Conservation (phyloP, 1,140 invertebrate genomes). For the Sesamia nonagrioides region DNA sequence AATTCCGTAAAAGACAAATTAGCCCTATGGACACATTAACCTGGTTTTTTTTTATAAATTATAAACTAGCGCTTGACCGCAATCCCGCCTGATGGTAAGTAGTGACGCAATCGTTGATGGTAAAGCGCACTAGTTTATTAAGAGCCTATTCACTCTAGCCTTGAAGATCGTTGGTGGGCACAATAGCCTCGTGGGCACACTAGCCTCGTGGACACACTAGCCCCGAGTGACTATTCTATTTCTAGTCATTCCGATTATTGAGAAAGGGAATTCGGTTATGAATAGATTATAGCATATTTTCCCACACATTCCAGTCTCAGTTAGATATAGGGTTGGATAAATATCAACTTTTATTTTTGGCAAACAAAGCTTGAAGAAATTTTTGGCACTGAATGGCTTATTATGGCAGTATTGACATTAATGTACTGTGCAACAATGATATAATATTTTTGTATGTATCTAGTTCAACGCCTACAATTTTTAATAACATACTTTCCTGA, state of each 20-base stretch:
- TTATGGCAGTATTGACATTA: constrained; percentile 5
- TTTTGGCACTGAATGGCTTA: constrained; percentile 16
- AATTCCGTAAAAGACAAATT: no score
- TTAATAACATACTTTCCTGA: not conserved
- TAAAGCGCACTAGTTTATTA: no score
- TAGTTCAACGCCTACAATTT: constrained; percentile 9
- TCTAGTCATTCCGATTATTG: not conserved
- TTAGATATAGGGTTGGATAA: constrained; percentile 24
- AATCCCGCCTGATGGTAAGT: no score
- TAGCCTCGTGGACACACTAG: not conserved
- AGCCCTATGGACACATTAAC: no score
- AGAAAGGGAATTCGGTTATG: not conserved
- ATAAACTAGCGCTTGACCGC: no score
- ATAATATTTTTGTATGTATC: not conserved
- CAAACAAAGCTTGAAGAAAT: constrained; percentile 8
- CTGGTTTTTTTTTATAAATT: no score
- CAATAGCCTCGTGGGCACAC: no score
- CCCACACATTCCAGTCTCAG: not conserved
- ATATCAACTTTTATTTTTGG: constrained; percentile 14
- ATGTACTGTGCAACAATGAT: not conserved
- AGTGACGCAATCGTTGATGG: no score
- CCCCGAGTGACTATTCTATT: not conserved
- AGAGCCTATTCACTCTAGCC: no score
- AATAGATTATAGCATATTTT: not conserved
- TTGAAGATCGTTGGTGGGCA: no score